Conservation (phyloP, 2,113 vertebrate genomes). For the Charina bottae region DNA sequence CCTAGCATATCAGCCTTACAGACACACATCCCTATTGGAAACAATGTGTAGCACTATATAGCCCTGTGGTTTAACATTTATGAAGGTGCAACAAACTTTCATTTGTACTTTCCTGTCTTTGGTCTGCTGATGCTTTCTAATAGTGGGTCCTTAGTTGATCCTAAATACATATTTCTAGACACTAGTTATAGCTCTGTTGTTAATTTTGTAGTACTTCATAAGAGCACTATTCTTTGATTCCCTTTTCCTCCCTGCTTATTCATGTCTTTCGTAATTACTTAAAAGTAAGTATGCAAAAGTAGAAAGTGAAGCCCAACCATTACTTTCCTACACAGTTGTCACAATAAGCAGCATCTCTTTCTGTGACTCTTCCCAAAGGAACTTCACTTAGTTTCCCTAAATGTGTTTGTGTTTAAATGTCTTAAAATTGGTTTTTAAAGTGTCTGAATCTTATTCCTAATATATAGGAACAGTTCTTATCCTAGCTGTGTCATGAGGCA, state of each 20-base stretch:
- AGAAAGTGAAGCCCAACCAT: neutral
- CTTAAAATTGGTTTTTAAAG: neutral
- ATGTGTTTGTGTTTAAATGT: neutral
- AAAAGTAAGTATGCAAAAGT: neutral
- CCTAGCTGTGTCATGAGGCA: neutral
- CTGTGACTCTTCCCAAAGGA: neutral
- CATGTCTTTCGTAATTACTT: neutral
- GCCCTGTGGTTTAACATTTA: neutral
- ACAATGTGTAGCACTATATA: neutral
- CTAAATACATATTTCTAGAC: neutral
- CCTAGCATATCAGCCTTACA: neutral
- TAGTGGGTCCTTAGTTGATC: neutral
- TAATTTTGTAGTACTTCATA: neutral
- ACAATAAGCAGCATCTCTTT: neutral
- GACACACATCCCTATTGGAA: neutral
- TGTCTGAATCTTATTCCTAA: neutral
- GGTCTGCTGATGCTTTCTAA: neutral
- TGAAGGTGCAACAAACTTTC: neutral
- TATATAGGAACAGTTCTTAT: neutral
- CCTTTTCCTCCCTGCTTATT: neutral
- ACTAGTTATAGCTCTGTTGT: neutral
- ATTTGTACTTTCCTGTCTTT: neutral
- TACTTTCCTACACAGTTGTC: neutral
- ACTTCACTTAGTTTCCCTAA: neutral
- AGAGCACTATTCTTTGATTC: neutral